A percentile compares a stretch with the other conserved stretches of the same genome.
These are phyloP conservation scores for Actenoides hombroni DNA, from an alignment of 2,113 vertebrate genomes.

Conservation along the genomic window DNA sequence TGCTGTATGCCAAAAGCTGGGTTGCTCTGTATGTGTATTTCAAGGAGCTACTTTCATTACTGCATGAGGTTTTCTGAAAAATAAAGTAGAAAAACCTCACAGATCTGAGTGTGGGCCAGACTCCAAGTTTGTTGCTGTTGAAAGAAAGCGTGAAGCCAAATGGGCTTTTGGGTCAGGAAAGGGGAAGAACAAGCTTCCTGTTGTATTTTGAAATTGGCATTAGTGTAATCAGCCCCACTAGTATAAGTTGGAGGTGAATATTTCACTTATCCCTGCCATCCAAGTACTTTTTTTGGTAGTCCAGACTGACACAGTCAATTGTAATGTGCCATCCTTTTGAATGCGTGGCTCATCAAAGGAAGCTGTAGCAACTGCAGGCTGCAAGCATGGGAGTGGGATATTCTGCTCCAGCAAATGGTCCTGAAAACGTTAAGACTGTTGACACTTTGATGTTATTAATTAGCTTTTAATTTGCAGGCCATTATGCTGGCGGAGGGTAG, in stretches of 20 bases:
- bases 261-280: neutral
- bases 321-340: neutral
- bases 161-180: neutral
- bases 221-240: neutral
- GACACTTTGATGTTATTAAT: neutral
- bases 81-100: neutral
- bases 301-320: neutral
- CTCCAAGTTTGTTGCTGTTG: neutral
- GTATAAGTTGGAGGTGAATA: neutral
- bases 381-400: neutral
- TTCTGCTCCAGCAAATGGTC: neutral
- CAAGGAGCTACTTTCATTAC: neutral
- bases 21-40: neutral
- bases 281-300: neutral
- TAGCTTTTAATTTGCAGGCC: neutral
- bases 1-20: neutral
- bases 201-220: neutral
- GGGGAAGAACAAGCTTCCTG: neutral
- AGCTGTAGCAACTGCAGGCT: neutral
- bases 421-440: conserved; percentile 1
- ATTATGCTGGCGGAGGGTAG: neutral
- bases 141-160: neutral
- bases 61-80: accelerated
- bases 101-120: neutral
- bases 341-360: neutral